Base-by-base conservation (phyloP, 2,888 invertebrate genomes). In the Ctenicera cuprea region DNA sequence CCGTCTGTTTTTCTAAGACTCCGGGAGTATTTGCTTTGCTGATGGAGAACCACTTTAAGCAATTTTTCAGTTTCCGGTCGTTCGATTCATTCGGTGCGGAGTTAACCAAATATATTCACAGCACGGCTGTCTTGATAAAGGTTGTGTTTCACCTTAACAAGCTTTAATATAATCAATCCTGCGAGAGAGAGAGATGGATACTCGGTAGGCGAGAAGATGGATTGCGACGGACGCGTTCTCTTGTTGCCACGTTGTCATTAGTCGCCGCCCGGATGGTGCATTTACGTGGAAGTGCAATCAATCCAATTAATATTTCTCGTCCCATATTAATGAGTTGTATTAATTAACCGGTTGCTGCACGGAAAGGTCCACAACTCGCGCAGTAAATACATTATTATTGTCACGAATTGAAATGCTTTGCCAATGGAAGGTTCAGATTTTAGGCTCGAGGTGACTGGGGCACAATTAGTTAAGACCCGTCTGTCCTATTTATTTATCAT, bases 111-210 rank as follows among this genome's bases (percentile, higher is more conserved):
- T 71, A 57, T 64, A 70, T 70, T 70, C 69, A 50, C 37, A 20
- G 62, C 59, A 62, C 62, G 69, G 41, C 45, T 43, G 62, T 41
- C 50, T 50, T 63, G 69, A 70, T 66, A 72, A 72, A 66, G 66
- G 71, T 61, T 61, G 54, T 45, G 72, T 63, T 73, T 73, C 63
- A 45, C 62, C 57, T 68, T 73, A 73, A 68, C 68, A 64, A 73
- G 63, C 68, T 64, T 37, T 68, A 62, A 73, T 73, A 63, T 62
- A 73, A 68, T 67, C 72, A 71, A 72, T 72, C 52, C 67, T 65
- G n/a, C 26, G 59, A 66, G 37, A 12, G 65, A 59, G 62, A 71
- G 9, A 33, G 61, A 62, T 54, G 5, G 61, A 62, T 54, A 14
- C 14, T 30, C n/a, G 22, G 11, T 12, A 5, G 41, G 26, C n/a